These are phyloP conservation scores for Odontocolon sp. DNA, from an alignment of 2,888 invertebrate genomes.

Conservation along the genomic window DNA sequence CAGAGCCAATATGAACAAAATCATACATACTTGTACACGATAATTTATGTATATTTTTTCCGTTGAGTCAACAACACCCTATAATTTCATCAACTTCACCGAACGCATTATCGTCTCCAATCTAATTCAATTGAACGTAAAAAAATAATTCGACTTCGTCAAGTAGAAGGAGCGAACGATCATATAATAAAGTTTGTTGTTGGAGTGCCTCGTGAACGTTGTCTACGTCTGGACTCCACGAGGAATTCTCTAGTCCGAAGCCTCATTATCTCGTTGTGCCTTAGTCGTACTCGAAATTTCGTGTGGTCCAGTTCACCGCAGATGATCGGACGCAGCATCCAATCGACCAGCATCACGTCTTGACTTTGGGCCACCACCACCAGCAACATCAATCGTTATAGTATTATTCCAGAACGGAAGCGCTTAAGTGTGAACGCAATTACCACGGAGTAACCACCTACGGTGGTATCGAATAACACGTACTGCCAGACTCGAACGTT, in stretches of 20 bases:
- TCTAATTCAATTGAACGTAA: constrained; percentile 43
- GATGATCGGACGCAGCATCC: constrained; percentile 5
- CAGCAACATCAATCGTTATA: constrained; percentile 53
- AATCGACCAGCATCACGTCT: not conserved
- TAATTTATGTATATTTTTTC: not conserved
- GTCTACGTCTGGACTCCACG: constrained; percentile 23
- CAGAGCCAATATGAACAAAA: constrained; percentile 12
- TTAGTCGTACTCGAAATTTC: constrained; percentile 35
- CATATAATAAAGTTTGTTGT: constrained; percentile 36
- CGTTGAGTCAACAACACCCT: not conserved
- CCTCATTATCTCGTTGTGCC: constrained; percentile 54
- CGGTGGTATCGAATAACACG: constrained; percentile 77
- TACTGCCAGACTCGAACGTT: constrained; percentile 63
- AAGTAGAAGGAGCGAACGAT: constrained; percentile 6
- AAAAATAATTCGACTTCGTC: constrained; percentile 31
- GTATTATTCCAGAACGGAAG: constrained; percentile 66
- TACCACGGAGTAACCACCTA: constrained; percentile 75
- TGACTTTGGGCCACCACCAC: constrained; percentile 28
- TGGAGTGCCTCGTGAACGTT: constrained; percentile 27
- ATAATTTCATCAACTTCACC: constrained; percentile 29
- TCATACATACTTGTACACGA: not conserved
- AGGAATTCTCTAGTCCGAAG: constrained; percentile 34
- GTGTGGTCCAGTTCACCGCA: constrained; percentile 49
- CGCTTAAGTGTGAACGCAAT: constrained; percentile 78
- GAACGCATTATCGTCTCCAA: constrained; percentile 15